Evolutionary conservation across 2,888 invertebrate genomes (phyloP).

Genomic region (Hirtodrosophila confusa): DNA sequence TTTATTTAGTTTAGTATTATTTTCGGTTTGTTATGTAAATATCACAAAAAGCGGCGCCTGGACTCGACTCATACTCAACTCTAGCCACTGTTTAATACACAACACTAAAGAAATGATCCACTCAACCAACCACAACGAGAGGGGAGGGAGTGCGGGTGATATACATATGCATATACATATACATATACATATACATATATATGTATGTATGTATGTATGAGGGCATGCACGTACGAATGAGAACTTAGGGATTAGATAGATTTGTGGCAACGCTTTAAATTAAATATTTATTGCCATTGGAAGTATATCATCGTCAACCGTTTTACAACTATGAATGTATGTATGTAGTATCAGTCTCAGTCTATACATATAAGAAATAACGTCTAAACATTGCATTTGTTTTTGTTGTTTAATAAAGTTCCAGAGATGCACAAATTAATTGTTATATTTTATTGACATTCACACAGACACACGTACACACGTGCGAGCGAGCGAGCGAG

Average conservation of each 20-base stretch:
- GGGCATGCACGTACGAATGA: no score
- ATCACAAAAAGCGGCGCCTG: constrained; percentile 45
- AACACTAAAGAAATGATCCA: constrained; percentile 22
- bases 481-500: no score
- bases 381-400: constrained; percentile 4
- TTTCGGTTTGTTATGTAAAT: constrained; percentile 29
- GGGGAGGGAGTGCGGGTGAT: no score
- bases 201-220: no score
- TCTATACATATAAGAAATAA: constrained; percentile 22
- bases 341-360: constrained; percentile 41
- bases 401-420: neutral
- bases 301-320: constrained; percentile 16
- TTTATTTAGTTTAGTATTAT: neutral
- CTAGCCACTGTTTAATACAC: constrained; percentile 26
- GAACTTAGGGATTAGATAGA: no score
- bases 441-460: no score
- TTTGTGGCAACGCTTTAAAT: no score
- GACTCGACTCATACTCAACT: constrained; percentile 20
- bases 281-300: constrained; percentile 14
- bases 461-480: neutral
- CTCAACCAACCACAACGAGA: neutral
- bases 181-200: no score
- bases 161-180: no score
- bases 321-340: constrained; percentile 15
- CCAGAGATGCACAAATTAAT: no score